Evolutionary conservation across 2,113 vertebrate genomes (phyloP).

Genomic region (Paradoxurus hermaphroditus): DNA sequence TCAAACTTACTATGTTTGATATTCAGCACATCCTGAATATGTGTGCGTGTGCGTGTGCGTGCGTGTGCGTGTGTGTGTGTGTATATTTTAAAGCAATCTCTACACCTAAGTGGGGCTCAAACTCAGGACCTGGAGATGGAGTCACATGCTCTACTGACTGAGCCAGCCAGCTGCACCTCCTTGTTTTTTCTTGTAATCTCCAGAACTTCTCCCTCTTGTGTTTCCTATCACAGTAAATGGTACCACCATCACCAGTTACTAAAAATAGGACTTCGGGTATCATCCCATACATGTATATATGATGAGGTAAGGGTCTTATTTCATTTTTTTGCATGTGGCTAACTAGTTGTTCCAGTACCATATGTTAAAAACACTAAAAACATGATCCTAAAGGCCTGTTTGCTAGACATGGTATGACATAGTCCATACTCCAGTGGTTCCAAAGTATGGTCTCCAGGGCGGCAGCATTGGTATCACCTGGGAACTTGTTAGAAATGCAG

Average conservation of each 20-base stretch:
- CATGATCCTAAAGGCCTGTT: not conserved
- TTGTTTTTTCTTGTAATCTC: not conserved
- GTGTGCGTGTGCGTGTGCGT: not conserved
- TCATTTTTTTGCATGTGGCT: not conserved
- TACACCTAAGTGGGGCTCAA: not conserved
- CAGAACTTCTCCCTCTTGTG: not conserved
- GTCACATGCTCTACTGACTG: not conserved
- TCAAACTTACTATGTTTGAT: not conserved
- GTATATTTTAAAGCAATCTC: not conserved
- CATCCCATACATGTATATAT: not conserved
- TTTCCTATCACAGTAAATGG: not conserved
- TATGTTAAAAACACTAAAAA: not conserved
- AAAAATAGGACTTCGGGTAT: conserved; percentile 5
- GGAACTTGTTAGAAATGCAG: not conserved
- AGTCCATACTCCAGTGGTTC: not conserved
- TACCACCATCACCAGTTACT: not conserved
- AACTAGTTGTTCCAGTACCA: not conserved
- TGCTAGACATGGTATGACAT: not conserved
- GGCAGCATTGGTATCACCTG: not conserved
- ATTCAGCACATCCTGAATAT: not conserved
- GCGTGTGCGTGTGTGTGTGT: not conserved
- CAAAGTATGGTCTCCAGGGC: not conserved
- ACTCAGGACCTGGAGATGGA: not conserved
- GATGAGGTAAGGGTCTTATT: not conserved
- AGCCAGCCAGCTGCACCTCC: not conserved